Conservation (phyloP, 2,797 vertebrate species). For the Morelia viridis region DNA sequence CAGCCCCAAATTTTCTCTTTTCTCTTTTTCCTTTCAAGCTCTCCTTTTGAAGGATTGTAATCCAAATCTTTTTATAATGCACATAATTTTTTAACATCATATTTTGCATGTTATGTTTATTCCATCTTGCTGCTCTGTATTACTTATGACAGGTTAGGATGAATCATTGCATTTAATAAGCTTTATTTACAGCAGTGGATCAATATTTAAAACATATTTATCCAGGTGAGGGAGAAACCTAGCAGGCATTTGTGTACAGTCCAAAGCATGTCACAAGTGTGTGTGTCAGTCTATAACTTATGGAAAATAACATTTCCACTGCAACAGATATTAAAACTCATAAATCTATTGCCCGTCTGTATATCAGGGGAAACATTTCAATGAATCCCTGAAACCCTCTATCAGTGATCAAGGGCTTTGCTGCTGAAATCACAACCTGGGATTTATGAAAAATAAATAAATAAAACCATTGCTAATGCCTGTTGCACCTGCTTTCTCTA, state of each 20-base stretch:
- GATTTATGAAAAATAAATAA: constrained; percentile 25
- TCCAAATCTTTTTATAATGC: background rate
- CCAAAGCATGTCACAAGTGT: constrained; percentile 16
- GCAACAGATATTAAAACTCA: constrained; percentile 25
- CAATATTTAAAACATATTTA: constrained; percentile 11
- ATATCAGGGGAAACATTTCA: background rate
- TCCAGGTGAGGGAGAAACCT: background rate
- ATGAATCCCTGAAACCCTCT: constrained; percentile 5
- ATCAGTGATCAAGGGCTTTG: constrained; percentile 14
- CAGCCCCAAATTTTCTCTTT: background rate
- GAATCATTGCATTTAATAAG: background rate
- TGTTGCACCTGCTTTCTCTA: constrained; percentile 14
- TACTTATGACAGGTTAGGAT: background rate
- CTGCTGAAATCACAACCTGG: constrained; percentile 11
- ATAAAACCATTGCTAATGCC: background rate
- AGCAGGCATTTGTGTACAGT: background rate
- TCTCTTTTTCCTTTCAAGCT: background rate
- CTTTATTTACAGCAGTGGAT: background rate
- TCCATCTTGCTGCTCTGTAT: background rate
- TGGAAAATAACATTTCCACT: constrained; percentile 3
- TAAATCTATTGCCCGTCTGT: constrained; percentile 20
- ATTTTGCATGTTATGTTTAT: constrained; percentile 10
- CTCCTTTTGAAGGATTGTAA: background rate
- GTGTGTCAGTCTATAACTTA: constrained; percentile 2
- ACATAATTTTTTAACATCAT: background rate